A percentile compares a stretch with the other conserved stretches of the same genome.
Evolutionary conservation across 2,797 vertebrate genomes (phyloP).

Genomic region (Buceros bicornis): DNA sequence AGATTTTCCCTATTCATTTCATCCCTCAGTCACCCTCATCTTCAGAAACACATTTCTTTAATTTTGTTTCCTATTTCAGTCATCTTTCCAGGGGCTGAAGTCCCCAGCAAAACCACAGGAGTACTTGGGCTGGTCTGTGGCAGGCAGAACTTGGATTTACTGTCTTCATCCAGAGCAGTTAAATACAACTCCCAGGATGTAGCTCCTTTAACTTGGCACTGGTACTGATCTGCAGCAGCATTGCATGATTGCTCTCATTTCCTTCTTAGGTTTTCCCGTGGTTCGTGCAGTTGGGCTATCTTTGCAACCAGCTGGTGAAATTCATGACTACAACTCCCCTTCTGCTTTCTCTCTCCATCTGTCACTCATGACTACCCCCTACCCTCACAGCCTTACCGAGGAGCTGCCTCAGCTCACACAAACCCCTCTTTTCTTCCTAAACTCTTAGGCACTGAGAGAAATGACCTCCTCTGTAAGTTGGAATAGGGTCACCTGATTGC

Average conservation of each 20-base stretch:
- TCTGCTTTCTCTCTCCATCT: constrained; percentile 48
- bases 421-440: background rate
- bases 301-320: constrained; percentile 50
- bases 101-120: background rate
- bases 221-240: background rate
- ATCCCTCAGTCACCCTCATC: background rate
- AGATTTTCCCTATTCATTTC: constrained; percentile 2
- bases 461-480: background rate
- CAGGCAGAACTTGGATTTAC: background rate
- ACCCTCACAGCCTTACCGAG: background rate
- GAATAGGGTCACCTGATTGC: background rate
- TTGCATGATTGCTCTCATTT: background rate
- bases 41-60: background rate
- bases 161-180: background rate
- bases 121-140: background rate
- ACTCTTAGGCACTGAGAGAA: background rate
- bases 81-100: background rate
- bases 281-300: background rate
- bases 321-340: constrained; percentile 11
- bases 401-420: background rate
- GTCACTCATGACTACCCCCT: constrained; percentile 14
- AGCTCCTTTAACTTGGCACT: background rate
- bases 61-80: background rate
- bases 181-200: background rate
- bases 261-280: constrained; percentile 1